Conservation (phyloP, 2,797 vertebrate species). For the Acomys russatus region DNA sequence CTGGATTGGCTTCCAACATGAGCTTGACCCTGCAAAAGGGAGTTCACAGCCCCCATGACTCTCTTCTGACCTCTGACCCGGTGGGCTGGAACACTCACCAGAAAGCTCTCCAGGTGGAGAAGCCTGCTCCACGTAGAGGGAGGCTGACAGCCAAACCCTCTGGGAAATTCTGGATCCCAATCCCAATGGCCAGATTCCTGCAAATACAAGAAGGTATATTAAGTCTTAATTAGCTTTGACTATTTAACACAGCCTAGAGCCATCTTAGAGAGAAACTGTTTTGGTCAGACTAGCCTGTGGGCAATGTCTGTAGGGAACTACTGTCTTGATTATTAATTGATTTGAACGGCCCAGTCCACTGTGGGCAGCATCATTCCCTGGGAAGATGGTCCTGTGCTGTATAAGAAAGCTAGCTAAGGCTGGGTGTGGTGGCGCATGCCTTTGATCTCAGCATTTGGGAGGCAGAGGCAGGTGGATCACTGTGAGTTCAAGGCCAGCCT, state of each 20-base stretch:
- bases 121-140: slow-evolving; percentile 93
- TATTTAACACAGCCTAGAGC: background rate
- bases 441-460: too few species aligned
- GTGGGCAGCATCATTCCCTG: background rate
- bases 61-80: too few species aligned
- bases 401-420: background rate
- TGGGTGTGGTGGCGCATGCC: too few species aligned
- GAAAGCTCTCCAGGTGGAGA: slow-evolving; percentile 95
- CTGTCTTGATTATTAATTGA: background rate
- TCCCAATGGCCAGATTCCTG: slow-evolving; percentile 97
- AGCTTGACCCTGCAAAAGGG: background rate
- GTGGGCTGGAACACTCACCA: slow-evolving; percentile 89
- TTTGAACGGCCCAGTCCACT: background rate
- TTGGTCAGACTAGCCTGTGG: background rate
- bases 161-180: slow-evolving; percentile 99
- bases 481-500: too few species aligned
- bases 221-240: background rate
- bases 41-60: accelerated
- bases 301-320: background rate
- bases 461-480: too few species aligned
- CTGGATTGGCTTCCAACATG: background rate
- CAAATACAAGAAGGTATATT: slow-evolving; percentile 40
- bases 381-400: too few species aligned
- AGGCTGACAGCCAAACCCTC: slow-evolving; percentile 98
- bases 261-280: background rate